Evolutionary conservation across 2,113 vertebrate genomes (phyloP).

Genomic region (Scalopus aquaticus): DNA sequence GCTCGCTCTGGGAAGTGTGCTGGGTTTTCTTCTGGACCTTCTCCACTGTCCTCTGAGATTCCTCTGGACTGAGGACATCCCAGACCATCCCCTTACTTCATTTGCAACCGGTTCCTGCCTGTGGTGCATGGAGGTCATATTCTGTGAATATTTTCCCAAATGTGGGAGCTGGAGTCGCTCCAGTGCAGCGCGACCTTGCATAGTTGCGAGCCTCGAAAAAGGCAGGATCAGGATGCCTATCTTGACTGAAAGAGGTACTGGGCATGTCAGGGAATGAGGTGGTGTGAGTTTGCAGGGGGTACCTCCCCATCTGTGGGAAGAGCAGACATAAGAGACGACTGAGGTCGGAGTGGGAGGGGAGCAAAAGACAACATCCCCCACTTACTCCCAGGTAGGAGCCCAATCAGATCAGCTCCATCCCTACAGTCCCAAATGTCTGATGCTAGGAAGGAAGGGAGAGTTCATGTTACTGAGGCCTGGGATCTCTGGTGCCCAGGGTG

Average conservation of each 20-base stretch:
- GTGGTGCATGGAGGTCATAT: not conserved
- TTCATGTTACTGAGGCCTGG: not conserved
- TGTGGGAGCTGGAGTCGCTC: not conserved
- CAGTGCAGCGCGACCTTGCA: not conserved
- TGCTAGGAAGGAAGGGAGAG: not conserved
- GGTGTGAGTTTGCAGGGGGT: not conserved
- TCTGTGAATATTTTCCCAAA: not conserved
- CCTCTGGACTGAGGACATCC: not conserved
- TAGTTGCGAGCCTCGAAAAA: not conserved
- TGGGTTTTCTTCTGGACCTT: not conserved
- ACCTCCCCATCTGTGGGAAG: not conserved
- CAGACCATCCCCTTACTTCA: not conserved
- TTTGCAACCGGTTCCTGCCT: not conserved
- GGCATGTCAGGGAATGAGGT: not conserved
- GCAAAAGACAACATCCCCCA: not conserved
- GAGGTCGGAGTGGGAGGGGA: not conserved
- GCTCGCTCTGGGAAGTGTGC: not conserved
- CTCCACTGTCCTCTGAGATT: not conserved
- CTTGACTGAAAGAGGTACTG: not conserved
- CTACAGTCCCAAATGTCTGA: not conserved
- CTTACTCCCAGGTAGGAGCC: not conserved
- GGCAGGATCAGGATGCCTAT: not conserved
- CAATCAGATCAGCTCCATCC: not conserved
- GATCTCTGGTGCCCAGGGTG: not conserved
- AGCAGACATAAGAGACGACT: not conserved